phyloP scores from a whole-genome alignment of 2,113 vertebrate species.

The human region GRCh38 chr3:1919501-1920000 shows the following conservation, averaged over 20 bases:
- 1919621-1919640: too few species aligned
- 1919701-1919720: too few species aligned
- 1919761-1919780: neutral
- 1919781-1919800: neutral
- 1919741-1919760: neutral
- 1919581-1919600: too few species aligned
- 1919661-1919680: too few species aligned
- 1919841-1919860: neutral
- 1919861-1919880: constrained; percentile 51
- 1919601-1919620: too few species aligned
- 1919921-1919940: constrained; percentile 51
- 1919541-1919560: too few species aligned
- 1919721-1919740: neutral
- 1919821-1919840: constrained; percentile 21
- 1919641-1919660: too few species aligned
- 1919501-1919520: too few species aligned
- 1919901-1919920: neutral
- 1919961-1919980: constrained; percentile 46
- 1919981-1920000: constrained; percentile 53
- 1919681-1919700: too few species aligned
- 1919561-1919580: too few species aligned
- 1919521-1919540: too few species aligned
- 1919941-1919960: constrained; percentile 50
- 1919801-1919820: constrained; percentile 13
- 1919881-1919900: constrained; percentile 39